Conservation (phyloP, 2,888 invertebrate genomes). For the Drosophila mimica region DNA sequence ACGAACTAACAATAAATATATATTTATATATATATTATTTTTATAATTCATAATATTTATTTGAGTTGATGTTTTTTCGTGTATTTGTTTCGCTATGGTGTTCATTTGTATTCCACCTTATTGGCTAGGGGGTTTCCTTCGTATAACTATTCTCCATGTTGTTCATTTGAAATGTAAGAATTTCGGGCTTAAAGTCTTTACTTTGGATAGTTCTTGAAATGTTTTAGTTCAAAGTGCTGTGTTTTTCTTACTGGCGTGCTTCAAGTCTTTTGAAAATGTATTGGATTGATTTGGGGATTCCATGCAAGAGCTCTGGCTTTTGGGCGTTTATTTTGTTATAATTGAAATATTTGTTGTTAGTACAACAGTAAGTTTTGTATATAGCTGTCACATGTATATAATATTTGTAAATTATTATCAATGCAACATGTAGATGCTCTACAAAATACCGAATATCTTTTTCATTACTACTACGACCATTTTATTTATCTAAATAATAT, state of each 20-base stretch:
- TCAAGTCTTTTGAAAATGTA: conserved; percentile 64
- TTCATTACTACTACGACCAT: conserved; percentile 57
- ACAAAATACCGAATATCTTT: conserved; percentile 72
- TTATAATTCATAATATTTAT: conserved; percentile 41
- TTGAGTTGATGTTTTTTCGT: conserved; percentile 38
- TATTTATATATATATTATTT: conserved; percentile 52
- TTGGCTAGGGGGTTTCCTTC: conserved; percentile 44
- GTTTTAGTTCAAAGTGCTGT: conserved; percentile 35
- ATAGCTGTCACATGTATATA: conserved; percentile 69
- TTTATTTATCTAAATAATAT: conserved; percentile 66
- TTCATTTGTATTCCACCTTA: conserved; percentile 45
- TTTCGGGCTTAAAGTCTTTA: conserved; percentile 56
- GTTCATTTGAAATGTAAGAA: conserved; percentile 56
- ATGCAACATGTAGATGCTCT: conserved; percentile 79
- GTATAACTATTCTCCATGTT: conserved; percentile 13
- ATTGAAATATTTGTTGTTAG: conserved; percentile 35
- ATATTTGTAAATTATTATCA: conserved; percentile 79
- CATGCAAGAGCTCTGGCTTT: conserved; percentile 1
- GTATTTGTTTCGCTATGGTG: conserved; percentile 42
- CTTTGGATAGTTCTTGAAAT: conserved; percentile 57
- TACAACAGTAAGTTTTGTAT: conserved; percentile 46
- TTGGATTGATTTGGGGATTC: conserved; percentile 21
- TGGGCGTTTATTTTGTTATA: conserved; percentile 28
- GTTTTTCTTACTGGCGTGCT: conserved; percentile 29
- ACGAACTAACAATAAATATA: conserved; percentile 76